Conservation (phyloP, 1,140 invertebrate genomes). For the Drosophila littoralis region DNA sequence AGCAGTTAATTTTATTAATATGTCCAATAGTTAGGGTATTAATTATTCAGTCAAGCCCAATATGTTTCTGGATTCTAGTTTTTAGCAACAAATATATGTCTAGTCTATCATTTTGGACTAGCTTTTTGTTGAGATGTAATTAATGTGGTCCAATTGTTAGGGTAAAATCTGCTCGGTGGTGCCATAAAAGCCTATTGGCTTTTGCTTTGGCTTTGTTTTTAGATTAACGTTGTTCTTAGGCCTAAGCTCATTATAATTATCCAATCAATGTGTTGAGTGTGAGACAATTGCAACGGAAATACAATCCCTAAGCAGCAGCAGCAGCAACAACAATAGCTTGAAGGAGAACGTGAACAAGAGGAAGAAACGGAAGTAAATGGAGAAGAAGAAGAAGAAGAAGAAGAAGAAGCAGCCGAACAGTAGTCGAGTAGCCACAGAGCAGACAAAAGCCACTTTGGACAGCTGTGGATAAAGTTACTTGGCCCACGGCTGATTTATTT, state of each 20-base stretch:
- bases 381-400: background rate
- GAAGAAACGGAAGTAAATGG: background rate
- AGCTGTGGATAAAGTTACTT: constrained; percentile 74
- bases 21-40: background rate
- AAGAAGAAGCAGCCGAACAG: constrained; percentile 1
- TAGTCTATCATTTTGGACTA: too few species aligned
- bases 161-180: too few species aligned
- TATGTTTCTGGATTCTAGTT: too few species aligned
- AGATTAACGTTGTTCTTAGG: constrained; percentile 34
- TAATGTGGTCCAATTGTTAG: too few species aligned
- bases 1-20: too few species aligned
- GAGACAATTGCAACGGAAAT: constrained; percentile 40
- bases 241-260: constrained; percentile 79
- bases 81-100: too few species aligned
- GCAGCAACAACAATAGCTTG: background rate
- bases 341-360: background rate
- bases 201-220: constrained; percentile 16
- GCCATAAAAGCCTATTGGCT: constrained; percentile 1
- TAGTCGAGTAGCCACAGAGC: constrained; percentile 3
- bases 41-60: background rate
- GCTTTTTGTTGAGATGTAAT: too few species aligned
- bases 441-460: constrained; percentile 47
- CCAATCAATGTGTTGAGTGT: constrained; percentile 64
- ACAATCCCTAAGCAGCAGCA: constrained; percentile 16
- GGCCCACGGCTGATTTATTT: constrained; percentile 76